Conservation (phyloP, 53 echinoderm and acorn worm genomes). For the Paracentrotus lividus region DNA sequence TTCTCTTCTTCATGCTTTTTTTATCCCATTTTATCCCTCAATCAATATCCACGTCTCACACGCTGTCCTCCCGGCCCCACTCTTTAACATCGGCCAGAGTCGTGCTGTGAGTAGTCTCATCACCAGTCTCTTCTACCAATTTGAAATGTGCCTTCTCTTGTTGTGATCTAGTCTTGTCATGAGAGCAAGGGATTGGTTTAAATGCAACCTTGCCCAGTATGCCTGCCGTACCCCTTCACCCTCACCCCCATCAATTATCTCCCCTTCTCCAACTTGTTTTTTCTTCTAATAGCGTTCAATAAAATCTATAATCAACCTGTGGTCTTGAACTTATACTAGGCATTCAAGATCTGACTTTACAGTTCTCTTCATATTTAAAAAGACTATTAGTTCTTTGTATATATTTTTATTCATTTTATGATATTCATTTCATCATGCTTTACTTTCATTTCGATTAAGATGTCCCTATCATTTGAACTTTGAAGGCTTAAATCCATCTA, state of each 20-base stretch:
- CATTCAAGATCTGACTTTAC: constrained; percentile 6
- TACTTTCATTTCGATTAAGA: constrained; percentile 23
- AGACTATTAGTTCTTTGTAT: neutral
- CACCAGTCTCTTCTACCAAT: constrained; percentile 66
- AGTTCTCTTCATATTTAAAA: constrained; percentile 35
- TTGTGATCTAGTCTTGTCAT: constrained; percentile 64
- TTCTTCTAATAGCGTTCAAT: constrained; percentile 27
- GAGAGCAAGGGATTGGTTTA: constrained; percentile 58
- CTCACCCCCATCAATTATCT: neutral
- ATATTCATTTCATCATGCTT: constrained; percentile 32
- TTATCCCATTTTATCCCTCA: constrained; percentile 40
- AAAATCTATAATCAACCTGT: neutral
- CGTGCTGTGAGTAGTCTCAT: constrained; percentile 71
- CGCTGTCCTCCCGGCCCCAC: constrained; percentile 64
- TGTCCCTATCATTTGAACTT: neutral
- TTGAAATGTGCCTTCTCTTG: constrained; percentile 73
- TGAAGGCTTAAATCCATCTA: constrained; percentile 39
- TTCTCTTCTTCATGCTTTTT: constrained; percentile 46
- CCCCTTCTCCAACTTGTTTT: constrained; percentile 28
- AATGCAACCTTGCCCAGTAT: constrained; percentile 60
- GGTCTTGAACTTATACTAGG: constrained; percentile 14
- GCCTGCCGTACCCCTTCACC: constrained; percentile 66
- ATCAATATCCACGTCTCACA: constrained; percentile 70
- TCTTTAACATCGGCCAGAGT: constrained; percentile 74
- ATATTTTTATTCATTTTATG: neutral